These are phyloP conservation scores for Silurus lanzhouensis DNA, from an alignment of 2,797 vertebrate genomes.

Conservation along the genomic window DNA sequence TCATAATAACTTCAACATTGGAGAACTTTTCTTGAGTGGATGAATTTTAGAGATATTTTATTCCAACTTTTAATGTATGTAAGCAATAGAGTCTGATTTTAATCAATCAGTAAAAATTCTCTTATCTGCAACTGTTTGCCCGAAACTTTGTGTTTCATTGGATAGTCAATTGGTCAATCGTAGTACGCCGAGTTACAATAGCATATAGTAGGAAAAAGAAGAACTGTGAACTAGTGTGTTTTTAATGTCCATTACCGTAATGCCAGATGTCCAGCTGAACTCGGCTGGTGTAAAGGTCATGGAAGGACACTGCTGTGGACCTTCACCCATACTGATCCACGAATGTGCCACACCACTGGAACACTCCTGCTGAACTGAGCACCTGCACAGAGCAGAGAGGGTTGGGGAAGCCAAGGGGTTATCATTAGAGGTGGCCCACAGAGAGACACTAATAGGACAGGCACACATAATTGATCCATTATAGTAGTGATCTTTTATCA, in stretches of 20 bases:
- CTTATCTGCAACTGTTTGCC: neutral
- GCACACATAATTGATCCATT: neutral
- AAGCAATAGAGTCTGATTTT: neutral
- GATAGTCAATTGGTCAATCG: neutral
- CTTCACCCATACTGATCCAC: conserved; percentile 85
- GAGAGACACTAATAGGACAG: neutral
- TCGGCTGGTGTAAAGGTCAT: conserved; percentile 87
- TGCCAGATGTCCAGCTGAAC: conserved; percentile 80
- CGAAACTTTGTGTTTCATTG: neutral
- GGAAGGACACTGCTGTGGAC: conserved; percentile 84
- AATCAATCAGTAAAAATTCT: neutral
- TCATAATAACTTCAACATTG: neutral
- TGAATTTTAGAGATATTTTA: neutral
- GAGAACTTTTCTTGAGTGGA: neutral
- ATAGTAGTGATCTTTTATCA: neutral
- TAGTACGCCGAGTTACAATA: too few species aligned
- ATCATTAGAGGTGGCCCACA: neutral
- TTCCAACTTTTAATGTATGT: neutral
- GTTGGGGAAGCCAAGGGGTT: neutral
- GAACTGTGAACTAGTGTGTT: neutral
- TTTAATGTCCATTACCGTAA: conserved; percentile 71
- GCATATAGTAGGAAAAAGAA: neutral
- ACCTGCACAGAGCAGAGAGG: conserved; percentile 71
- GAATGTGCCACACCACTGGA: conserved; percentile 73
- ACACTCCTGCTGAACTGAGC: conserved; percentile 88